phyloP scores from a whole-genome alignment of 2,113 vertebrate species.

The Charadrius vociferus region DNA sequence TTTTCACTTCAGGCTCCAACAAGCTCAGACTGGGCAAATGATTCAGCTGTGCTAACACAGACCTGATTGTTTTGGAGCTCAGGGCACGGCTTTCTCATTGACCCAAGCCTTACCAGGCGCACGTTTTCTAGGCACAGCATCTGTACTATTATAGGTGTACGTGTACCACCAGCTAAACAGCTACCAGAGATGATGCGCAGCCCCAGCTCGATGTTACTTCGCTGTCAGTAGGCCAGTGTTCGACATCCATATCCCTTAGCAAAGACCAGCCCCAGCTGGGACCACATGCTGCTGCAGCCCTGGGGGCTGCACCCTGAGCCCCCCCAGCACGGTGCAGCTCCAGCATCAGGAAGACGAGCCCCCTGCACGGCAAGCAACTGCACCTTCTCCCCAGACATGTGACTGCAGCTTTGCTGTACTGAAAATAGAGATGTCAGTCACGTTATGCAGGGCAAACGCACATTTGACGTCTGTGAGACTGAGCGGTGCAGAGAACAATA shows the following conservation, averaged over 20 bases:
- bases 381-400: neutral
- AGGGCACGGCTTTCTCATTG: neutral
- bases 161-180: neutral
- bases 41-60: neutral
- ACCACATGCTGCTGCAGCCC: neutral
- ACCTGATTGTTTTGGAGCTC: neutral
- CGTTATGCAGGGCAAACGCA: neutral
- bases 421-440: constrained; percentile 46
- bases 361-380: neutral
- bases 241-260: neutral
- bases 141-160: neutral
- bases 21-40: neutral
- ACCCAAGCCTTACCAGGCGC: neutral
- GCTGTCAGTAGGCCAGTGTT: neutral
- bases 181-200: neutral
- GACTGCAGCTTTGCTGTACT: neutral
- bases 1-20: constrained; percentile 17
- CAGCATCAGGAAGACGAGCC: fast-evolving
- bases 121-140: fast-evolving
- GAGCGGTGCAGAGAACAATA: neutral
- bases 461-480: neutral
- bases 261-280: neutral
- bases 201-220: neutral
- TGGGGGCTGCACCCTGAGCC: neutral
- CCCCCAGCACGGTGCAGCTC: neutral